Evolutionary conservation across 1,140 invertebrate species (phyloP), one percentile per base, ranked within the genome.

Genomic region (Eumeta japonica): DNA sequence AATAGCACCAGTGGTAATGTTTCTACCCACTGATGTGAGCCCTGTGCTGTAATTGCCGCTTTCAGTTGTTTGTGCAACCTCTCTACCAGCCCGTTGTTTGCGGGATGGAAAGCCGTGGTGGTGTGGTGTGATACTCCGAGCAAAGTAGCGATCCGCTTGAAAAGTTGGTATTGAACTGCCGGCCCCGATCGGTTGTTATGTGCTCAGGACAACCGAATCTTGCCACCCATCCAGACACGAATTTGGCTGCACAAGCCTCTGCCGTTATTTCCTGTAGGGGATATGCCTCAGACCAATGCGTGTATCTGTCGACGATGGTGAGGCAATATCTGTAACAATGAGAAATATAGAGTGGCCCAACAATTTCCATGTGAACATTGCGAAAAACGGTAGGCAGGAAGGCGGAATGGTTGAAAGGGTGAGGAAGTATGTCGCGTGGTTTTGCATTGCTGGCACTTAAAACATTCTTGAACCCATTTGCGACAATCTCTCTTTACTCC

Each of bases 71-170:
- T n/a, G 45, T 80, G 73, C 4, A 51, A 47, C 14, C 57, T 38
- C 37, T 75, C 65, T 0, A 66, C 48, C 28, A 58, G 52, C 7
- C 62, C 65, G 42, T 74, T 75, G 0, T 50, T 45, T 32, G 62
- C 55, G 9, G 68, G 67, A 29, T 66, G 58, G 28, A 63, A 74
- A n/a, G 63, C 50, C 2, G 72, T 73, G 0, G 73, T 76, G 16
- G 47, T 48, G 2, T 40, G n/a, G n/a, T n/a, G n/a, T n/a, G n/a
- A n/a, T n/a, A n/a, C n/a, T n/a, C n/a, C n/a, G n/a, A n/a, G n/a
- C n/a, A n/a, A n/a, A n/a, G n/a, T n/a, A n/a, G n/a, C n/a, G n/a
- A n/a, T n/a, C n/a, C n/a, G n/a, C n/a, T 24, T 24, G n/a, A 24
- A 24, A 24, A 24, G 20, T 44, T 12, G n/a, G 27, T 32, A 35